A percentile compares a stretch with the other conserved stretches of the same genome.
Conservation (phyloP, 2,113 vertebrate genomes). For the Lonchura striata region DNA sequence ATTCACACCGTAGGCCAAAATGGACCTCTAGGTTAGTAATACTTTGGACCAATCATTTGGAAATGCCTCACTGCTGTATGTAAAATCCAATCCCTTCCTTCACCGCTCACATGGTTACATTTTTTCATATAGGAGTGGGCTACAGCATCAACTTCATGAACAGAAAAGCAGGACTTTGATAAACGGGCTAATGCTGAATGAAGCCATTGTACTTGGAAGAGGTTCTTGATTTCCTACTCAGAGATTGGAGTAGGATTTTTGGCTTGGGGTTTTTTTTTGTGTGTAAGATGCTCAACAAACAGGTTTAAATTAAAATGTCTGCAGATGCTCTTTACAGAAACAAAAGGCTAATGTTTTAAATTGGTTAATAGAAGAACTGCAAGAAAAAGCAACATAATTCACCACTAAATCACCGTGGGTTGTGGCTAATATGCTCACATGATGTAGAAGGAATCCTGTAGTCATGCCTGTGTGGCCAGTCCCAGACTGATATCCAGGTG, state of each 20-base stretch:
- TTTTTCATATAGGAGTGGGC: constrained; percentile 46
- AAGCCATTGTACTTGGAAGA: constrained; percentile 72
- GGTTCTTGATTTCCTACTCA: constrained; percentile 70
- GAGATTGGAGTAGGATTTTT: constrained; percentile 72
- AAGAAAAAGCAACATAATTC: constrained; percentile 70
- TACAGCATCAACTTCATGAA: constrained; percentile 49
- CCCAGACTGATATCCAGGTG: constrained; percentile 77
- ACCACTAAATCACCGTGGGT: constrained; percentile 59
- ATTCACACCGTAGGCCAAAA: constrained; percentile 53
- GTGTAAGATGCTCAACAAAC: constrained; percentile 71
- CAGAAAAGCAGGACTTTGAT: constrained; percentile 59
- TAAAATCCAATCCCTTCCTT: constrained; percentile 64
- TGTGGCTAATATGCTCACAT: constrained; percentile 70
- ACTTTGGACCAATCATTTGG: constrained; percentile 30
- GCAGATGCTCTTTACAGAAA: constrained; percentile 76
- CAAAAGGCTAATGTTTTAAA: constrained; percentile 73
- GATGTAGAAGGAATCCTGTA: constrained; percentile 72
- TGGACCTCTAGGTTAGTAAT: constrained; percentile 41
- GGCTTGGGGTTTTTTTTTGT: constrained; percentile 46
- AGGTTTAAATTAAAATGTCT: constrained; percentile 65
- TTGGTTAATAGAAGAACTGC: constrained; percentile 65
- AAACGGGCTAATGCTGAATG: constrained; percentile 51
- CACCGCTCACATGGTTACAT: background rate
- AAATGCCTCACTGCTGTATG: constrained; percentile 60
- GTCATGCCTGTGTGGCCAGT: constrained; percentile 78